phyloP scores from a whole-genome alignment of 2,797 vertebrate genomes.

The Diglossa cyanea region DNA sequence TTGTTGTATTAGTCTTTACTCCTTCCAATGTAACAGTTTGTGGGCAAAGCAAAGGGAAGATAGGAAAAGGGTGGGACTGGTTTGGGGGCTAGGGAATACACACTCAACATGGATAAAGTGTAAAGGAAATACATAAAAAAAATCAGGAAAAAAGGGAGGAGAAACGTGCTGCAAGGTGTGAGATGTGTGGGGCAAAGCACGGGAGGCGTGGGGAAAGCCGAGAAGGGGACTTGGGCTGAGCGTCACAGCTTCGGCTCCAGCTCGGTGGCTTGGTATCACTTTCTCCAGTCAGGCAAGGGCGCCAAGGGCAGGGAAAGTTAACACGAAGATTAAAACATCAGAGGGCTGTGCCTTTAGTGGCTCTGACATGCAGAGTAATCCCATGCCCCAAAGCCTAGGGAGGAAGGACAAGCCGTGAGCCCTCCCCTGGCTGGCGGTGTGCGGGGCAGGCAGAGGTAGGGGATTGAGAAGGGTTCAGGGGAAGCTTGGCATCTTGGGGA shows the following conservation, averaged over 20 bases:
- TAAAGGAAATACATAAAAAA: neutral
- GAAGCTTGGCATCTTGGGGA: neutral
- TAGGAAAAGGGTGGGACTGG: neutral
- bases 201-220: accelerated
- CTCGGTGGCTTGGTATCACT: slow-evolving; percentile 53
- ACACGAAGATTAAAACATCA: slow-evolving; percentile 75
- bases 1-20: neutral
- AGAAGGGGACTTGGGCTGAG: neutral
- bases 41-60: neutral
- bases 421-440: slow-evolving; percentile 25
- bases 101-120: neutral
- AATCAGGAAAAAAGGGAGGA: neutral
- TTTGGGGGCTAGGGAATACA: neutral
- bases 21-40: neutral
- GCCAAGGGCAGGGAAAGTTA: slow-evolving; percentile 69
- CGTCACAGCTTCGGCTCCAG: neutral
- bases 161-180: neutral
- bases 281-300: slow-evolving; percentile 62
- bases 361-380: slow-evolving; percentile 75
- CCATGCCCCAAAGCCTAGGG: slow-evolving; percentile 67
- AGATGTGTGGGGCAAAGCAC: neutral
- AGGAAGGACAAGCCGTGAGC: slow-evolving; percentile 32
- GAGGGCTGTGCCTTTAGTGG: slow-evolving; percentile 70
- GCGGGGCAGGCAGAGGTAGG: slow-evolving; percentile 33
- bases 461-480: neutral